A percentile compares a stretch with the other conserved stretches of the same genome.
Evolutionary conservation across 2,113 vertebrate genomes (phyloP).

Genomic region (Galemys pyrenaicus): DNA sequence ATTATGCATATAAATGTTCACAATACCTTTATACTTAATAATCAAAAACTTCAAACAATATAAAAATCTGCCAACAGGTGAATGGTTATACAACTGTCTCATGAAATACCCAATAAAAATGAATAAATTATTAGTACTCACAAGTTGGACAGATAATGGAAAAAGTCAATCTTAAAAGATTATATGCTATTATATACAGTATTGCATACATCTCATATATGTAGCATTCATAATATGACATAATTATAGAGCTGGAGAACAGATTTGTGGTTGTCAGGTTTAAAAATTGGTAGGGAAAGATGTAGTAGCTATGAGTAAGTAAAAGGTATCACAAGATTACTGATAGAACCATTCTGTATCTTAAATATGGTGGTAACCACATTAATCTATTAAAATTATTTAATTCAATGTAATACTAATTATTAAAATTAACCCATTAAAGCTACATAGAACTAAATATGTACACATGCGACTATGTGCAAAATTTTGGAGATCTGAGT

Average conservation of each 20-base stretch:
- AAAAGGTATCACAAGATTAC: background rate
- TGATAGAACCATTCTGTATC: background rate
- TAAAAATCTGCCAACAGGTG: background rate
- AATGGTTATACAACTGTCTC: background rate
- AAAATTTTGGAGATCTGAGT: conserved; percentile 9
- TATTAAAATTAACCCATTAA: conserved; percentile 10
- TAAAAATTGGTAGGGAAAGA: background rate
- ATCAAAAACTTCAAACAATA: background rate
- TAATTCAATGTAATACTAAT: background rate
- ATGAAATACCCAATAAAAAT: background rate
- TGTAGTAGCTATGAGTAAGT: background rate
- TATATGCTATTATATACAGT: background rate
- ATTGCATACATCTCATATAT: background rate
- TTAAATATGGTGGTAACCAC: background rate
- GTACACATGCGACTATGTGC: background rate
- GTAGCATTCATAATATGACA: background rate
- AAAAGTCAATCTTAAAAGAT: conserved; percentile 12
- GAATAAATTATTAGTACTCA: background rate
- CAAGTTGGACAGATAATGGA: background rate
- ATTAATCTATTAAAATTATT: background rate
- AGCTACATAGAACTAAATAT: background rate
- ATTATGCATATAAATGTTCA: background rate
- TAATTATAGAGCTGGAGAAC: background rate
- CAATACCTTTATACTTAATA: background rate
- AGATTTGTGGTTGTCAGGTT: background rate